Evolutionary conservation across 2,113 vertebrate genomes (phyloP), one percentile per base, ranked within the genome.

Genomic region (Naja naja): DNA sequence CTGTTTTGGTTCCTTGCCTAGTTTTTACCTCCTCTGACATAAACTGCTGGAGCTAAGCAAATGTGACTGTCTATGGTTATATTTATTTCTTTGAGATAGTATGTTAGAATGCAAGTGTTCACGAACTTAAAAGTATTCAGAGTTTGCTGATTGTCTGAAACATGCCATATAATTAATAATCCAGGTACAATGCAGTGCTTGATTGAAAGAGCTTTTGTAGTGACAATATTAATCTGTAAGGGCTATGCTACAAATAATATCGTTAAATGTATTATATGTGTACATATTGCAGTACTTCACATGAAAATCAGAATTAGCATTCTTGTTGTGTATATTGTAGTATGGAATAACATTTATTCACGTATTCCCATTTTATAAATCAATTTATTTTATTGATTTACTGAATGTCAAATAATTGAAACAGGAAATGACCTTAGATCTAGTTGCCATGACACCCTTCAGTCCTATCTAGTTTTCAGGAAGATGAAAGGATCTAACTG

Each of bases 371-470:
- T 94, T 93, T 96, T 94, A 94, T 94, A 96, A 93, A 95, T 54
- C 47, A 91, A 30, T 10, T 14, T 74, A 56, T 90, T 97, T 93
- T 94, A 95, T 94, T 96, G 95, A 95, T 64, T 95, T 96, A 95
- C 96, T 96, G 91, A 89, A 93, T 97, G 92, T 90, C 97, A 97
- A 91, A 97, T 96, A 97, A 95, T 98, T 97, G 97, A 97, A 98
- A 97, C 97, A 97, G 98, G 98, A 99, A 99, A 97, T 98, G 98
- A 98, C 98, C 98, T 91, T 95, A 96, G 97, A 96, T 98, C 97
- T 98, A 97, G 98, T 98, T 97, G 98, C 98, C 98, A 97, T 98
- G 98, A 98, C 98, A 98, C 96, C 96, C 97, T 98, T 97, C 94
- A 95, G 97, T 97, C 91, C 96, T 96, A 97, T 96, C 95, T 97